Conservation (phyloP, 2,113 vertebrate genomes). For the Microcebus lehilahytsara region DNA sequence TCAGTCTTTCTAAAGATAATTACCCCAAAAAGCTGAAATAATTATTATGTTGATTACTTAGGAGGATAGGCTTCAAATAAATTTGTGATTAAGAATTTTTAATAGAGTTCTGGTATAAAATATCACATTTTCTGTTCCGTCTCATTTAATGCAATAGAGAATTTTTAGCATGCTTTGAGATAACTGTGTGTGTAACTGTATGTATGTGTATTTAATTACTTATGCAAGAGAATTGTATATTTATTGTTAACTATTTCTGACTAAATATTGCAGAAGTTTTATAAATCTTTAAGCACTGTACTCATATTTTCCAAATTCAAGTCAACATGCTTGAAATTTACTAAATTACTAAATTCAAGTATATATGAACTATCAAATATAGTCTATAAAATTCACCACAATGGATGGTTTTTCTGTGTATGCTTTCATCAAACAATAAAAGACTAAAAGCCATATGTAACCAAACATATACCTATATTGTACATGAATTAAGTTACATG, state of each 20-base stretch:
- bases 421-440: neutral
- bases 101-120: conserved; percentile 44
- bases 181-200: neutral
- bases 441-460: neutral
- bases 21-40: conserved; percentile 55
- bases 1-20: conserved; percentile 72
- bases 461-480: neutral
- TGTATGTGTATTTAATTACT: too few relatives aligned
- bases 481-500: neutral
- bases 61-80: conserved; percentile 60
- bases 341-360: neutral
- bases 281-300: neutral
- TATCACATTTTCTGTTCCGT: conserved; percentile 38
- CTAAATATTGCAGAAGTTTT: neutral
- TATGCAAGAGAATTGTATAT: neutral
- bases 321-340: neutral
- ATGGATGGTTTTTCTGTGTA: neutral
- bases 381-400: neutral
- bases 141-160: conserved; percentile 31
- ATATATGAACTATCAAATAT: neutral
- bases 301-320: conserved; percentile 13
- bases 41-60: conserved; percentile 71
- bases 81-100: conserved; percentile 55
- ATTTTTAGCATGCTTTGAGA: neutral
- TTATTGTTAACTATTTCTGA: neutral